Base-by-base conservation (phyloP, 2,113 vertebrate genomes). In the Sceloporus tristichus region DNA sequence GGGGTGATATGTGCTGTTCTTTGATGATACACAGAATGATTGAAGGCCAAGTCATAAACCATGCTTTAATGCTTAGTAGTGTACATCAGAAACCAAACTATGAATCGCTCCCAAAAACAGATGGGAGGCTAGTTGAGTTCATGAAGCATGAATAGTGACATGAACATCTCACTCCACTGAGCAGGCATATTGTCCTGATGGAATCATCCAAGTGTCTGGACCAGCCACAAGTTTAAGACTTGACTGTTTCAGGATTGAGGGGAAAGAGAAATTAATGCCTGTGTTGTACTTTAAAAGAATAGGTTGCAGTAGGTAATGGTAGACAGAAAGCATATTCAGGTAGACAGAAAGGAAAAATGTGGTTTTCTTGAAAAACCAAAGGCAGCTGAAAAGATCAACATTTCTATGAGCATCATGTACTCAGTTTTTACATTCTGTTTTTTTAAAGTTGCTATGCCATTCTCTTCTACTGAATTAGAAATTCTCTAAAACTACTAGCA, bases 191-290 rank as follows among this genome's bases (percentile, higher is more conserved):
- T 79, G 68, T 87, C 84, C 56, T 85, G 62, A 1, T 0, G 82
- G 85, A 91, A 71, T 82, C 84, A 92, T 91, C 85, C 71, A 89
- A 90, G 80, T 23, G 77, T 90, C 90, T 85, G 80, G 81, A 87
- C 29, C 66, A 62, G n/a, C 79, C 70, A 78, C 42, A 79, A 92
- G 85, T 40, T 40, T 88, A 38, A 92, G 71, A 56, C 13, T 14
- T 66, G 42, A 79, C 42, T 90, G 73, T 89, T 5, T 76, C 59
- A 62, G 59, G 13, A 14, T 16, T 16, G 59, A 62, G 13, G 84
- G 56, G 87, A 80, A 85, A 92, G 86, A 79, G 76, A 74, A 80
- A 85, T 91, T 88, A 76, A n/a, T 19, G 56, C 75, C 71, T 85
- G 79, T n/a, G 0, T 74, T 82, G 89, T 93, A 91, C 73, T 87